Evolutionary conservation across 2,113 vertebrate species (phyloP), one percentile per base, ranked within the genome.

Genomic region (Chaetodon trifascialis): DNA sequence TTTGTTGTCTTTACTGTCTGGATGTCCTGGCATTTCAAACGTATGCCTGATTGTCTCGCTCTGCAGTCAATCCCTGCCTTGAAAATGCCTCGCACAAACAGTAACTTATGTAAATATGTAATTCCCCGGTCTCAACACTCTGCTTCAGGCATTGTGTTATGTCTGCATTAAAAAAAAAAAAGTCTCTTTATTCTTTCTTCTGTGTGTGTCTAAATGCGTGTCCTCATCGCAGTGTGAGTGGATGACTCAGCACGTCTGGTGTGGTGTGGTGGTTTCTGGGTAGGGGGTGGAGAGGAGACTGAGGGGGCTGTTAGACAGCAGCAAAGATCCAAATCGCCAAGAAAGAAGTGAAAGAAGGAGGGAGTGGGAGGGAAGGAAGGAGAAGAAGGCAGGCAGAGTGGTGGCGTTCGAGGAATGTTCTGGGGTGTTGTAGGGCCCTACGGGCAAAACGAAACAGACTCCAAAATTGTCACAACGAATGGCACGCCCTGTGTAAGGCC

Each of bases 231-330:
- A 76, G 65, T 55, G 69, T 42, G 76, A 80, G 79, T 42, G 12
- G 71, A 79, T 91, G 88, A 92, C 25, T 92, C 83, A 89, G 88
- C 77, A 67, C 19, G 75, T 87, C 87, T 91, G 73, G 51, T 76
- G 84, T 63, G 55, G 75, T 77, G 84, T 66, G 70, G 54, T 68
- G 83, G 88, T 86, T 89, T 88, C 79, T 70, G 72, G 25, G 68
- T 80, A 70, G 70, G 83, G 72, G 62, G 67, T 3, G 38, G 64
- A 55, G 73, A 38, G n/a, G 23, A 75, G 76, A 47, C 69, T 46
- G 68, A 73, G 58, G 68, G 42, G 58, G 82, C 64, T 76, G 76
- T 76, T 46, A 49, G 76, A 81, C 44, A n/a, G 63, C 64, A 77
- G 30, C 56, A 76, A 66, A 72, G 17, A 73, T 65, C 69, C 36